Evolutionary conservation across 1,140 invertebrate species (phyloP), one percentile per base, ranked within the genome.

Genomic region (Drosophila yakuba): DNA sequence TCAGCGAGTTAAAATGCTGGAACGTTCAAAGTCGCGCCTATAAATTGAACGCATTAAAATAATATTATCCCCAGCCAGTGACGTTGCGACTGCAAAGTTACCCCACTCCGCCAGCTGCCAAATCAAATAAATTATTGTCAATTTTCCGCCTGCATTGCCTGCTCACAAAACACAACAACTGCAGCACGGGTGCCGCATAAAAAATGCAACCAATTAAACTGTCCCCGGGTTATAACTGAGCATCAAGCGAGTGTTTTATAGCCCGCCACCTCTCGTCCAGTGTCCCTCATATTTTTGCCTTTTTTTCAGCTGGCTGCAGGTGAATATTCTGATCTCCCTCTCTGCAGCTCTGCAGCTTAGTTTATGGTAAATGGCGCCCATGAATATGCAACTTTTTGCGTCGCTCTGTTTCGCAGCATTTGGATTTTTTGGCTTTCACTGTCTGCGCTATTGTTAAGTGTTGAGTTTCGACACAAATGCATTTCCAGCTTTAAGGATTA

Each of bases 131-230:
- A 89, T 89, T 89, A 89, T 89, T 89, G 84, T 89, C 84, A 89
- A 89, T 89, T 89, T 89, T 89, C 84, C 84, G 84, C 64, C 89
- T 78, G 67, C 73, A n/a, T 74, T 64, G 56, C 64, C 51, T 36
- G 64, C 63, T 44, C 35, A 47, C 55, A 57, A 45, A 69, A 36
- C 57, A 43, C 36, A 50, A 47, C 38, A 52, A 45, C 17, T 20
- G 39, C 69, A 60, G 35, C 47, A 12, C 50, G n/a, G 20, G 36
- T 55, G 82, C 75, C 72, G 71, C 63, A 80, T 80, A 88, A 91
- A 91, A 91, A 91, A 83, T 91, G 83, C 82, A 91, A 71, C 80
- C 89, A 91, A 91, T 91, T 91, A 91, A 91, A 91, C 89, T 91
- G 89, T 91, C 89, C 90, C 89, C 85, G 84, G 81, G 85, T 83